A percentile compares a stretch with the other conserved stretches of the same genome.
Evolutionary conservation across 37 sponge, comb jelly and placozoan species (phyloP).

Genomic region (Hexactinellida sp.): DNA sequence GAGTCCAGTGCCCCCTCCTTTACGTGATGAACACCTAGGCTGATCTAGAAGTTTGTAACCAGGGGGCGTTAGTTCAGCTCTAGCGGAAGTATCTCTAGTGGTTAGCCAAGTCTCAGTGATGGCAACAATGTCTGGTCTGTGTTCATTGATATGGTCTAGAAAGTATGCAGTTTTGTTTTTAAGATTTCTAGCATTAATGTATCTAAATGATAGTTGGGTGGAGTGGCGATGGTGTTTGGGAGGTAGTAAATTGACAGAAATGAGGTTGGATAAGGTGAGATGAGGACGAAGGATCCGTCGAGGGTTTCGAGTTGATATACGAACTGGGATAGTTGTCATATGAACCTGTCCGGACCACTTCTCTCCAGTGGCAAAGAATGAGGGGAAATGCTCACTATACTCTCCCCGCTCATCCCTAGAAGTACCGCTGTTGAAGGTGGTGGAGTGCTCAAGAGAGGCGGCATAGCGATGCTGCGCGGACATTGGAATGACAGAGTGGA

Average conservation of each 20-base stretch:
- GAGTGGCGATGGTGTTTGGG: not conserved
- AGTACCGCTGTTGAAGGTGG: no score
- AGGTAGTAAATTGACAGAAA: not conserved
- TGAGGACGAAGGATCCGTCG: not conserved
- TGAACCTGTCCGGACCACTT: no score
- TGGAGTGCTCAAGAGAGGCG: no score
- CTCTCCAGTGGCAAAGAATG: no score
- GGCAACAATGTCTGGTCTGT: not conserved
- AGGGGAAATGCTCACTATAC: no score
- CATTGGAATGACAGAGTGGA: not conserved
- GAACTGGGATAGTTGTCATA: no score
- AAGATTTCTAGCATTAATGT: not conserved
- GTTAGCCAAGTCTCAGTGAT: not conserved
- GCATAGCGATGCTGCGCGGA: not conserved
- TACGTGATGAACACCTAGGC: no score
- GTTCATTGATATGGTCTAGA: not conserved
- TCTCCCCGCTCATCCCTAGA: no score
- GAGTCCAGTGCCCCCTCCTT: not conserved
- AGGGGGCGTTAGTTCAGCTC: not conserved
- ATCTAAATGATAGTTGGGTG: not conserved
- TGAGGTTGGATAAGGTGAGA: not conserved
- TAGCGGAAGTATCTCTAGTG: not conserved
- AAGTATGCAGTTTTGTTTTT: not conserved
- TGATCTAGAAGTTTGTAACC: no score
- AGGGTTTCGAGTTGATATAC: no score